Conservation (phyloP, 2,113 vertebrate genomes). For the Parus major region DNA sequence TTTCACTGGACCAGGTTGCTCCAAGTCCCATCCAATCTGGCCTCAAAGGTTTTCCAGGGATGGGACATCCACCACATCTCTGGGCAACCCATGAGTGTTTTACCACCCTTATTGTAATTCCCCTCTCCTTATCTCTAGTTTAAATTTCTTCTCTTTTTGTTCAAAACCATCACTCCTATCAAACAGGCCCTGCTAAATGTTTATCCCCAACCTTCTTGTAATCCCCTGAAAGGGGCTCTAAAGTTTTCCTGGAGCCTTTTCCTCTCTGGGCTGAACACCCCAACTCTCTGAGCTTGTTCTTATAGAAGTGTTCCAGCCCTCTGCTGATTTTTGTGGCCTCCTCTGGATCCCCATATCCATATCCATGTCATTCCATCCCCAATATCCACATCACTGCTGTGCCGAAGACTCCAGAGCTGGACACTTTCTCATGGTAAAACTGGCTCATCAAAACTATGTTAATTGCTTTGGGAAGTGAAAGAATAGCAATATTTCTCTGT, state of each 20-base stretch:
- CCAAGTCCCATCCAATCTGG: neutral
- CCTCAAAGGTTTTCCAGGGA: neutral
- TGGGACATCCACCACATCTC: neutral
- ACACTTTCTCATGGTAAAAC: neutral
- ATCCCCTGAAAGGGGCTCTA: neutral
- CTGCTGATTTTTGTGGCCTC: neutral
- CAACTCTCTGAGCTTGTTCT: neutral
- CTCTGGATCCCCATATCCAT: neutral
- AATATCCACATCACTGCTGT: no score
- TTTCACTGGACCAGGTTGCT: neutral
- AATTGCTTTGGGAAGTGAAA: constrained; percentile 35
- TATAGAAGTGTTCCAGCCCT: neutral
- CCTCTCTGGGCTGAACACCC: neutral
- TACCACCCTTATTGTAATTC: fast-evolving
- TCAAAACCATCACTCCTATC: neutral
- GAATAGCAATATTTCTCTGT: constrained; percentile 15
- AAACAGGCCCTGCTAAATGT: neutral
- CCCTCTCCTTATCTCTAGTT: neutral
- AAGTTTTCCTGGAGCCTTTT: neutral
- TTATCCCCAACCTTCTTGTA: no score
- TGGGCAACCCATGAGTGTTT: neutral
- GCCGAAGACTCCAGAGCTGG: neutral
- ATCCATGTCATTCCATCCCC: no score
- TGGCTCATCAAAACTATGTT: constrained; percentile 6
- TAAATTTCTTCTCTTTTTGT: neutral